phyloP scores from a whole-genome alignment of 2,797 vertebrate species.

The Champsocephalus esox region DNA sequence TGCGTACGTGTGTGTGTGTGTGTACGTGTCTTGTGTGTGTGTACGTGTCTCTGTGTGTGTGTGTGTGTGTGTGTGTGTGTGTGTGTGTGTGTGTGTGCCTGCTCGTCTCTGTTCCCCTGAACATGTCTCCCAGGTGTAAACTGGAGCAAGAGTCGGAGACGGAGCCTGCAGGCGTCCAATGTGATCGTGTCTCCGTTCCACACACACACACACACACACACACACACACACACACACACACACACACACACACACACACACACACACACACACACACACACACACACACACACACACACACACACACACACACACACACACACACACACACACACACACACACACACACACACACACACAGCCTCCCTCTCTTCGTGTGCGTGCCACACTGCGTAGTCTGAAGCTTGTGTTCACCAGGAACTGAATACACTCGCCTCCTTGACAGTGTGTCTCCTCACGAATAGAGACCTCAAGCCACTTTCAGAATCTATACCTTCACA shows the following conservation, averaged over 20 bases:
- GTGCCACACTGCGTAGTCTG: constrained; percentile 1
- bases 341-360: constrained; percentile 54
- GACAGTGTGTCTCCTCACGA: constrained; percentile 56
- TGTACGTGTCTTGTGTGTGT: constrained; percentile 12
- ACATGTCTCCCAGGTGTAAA: constrained; percentile 62
- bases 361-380: constrained; percentile 9
- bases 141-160: constrained; percentile 58
- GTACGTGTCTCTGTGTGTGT: constrained; percentile 6
- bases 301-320: too few species aligned
- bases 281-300: too few species aligned
- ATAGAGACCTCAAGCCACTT: constrained; percentile 55
- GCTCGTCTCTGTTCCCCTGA: constrained; percentile 48
- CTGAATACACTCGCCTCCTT: constrained; percentile 54
- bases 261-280: too few species aligned
- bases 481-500: constrained; percentile 44
- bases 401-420: constrained; percentile 50
- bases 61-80: constrained; percentile 27
- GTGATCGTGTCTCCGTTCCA: constrained; percentile 71
- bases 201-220: constrained; percentile 46
- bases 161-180: constrained; percentile 67
- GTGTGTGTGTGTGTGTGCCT: constrained; percentile 36
- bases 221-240: too few species aligned
- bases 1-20: neutral
- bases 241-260: too few species aligned
- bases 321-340: too few species aligned